Evolutionary conservation across 2,113 vertebrate species (phyloP).

Genomic region (Tympanuchus pallidicinctus): DNA sequence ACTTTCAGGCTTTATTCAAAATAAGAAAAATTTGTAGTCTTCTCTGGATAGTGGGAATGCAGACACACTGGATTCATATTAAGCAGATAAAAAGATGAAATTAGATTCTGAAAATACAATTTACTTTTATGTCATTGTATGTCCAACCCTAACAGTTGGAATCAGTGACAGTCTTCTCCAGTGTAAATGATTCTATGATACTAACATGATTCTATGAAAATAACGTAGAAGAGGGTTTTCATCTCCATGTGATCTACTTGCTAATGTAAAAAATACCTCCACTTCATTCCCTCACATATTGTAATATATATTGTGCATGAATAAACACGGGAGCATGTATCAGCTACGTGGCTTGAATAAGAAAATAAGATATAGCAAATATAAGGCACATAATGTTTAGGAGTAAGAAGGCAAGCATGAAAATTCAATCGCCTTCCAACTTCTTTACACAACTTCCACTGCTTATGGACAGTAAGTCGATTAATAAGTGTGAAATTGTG

Average conservation of each 20-base stretch:
- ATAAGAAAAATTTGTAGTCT: background rate
- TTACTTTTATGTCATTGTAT: background rate
- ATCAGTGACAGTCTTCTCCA: background rate
- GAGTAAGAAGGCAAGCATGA: background rate
- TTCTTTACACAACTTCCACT: background rate
- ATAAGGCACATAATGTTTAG: background rate
- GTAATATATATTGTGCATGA: accelerated
- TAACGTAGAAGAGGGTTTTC: background rate
- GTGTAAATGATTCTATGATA: background rate
- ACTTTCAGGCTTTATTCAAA: background rate
- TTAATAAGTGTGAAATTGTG: background rate
- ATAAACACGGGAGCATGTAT: background rate
- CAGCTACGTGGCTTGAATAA: background rate
- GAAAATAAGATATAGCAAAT: background rate
- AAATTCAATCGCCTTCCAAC: background rate
- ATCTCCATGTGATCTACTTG: background rate
- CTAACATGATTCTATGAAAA: background rate
- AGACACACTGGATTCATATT: background rate
- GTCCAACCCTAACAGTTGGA: background rate
- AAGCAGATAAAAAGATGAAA: background rate
- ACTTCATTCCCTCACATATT: background rate
- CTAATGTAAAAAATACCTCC: background rate
- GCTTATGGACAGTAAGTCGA: background rate
- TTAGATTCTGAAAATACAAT: background rate
- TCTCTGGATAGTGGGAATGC: background rate